These are phyloP conservation scores for Spisula solida DNA, from an alignment of 2,888 invertebrate species.

Conservation along the genomic window DNA sequence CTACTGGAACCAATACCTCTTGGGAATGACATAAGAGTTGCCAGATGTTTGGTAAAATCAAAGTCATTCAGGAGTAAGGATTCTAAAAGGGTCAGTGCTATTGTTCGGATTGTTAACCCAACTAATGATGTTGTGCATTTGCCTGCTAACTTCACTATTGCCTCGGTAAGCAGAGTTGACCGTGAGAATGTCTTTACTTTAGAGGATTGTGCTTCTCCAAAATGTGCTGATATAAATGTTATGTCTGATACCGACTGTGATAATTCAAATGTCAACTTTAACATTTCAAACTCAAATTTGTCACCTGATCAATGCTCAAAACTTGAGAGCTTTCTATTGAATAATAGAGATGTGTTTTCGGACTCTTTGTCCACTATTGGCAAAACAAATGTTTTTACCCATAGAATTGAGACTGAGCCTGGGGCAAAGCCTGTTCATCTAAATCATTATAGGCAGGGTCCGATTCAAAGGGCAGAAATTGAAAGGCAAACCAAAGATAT, in stretches of 20 bases:
- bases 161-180: constrained; percentile 38
- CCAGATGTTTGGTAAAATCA: constrained; percentile 33
- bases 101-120: constrained; percentile 20
- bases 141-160: constrained; percentile 45
- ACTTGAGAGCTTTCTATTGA: constrained; percentile 36
- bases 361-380: constrained; percentile 50
- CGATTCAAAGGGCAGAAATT: constrained; percentile 54
- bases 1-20: constrained; percentile 25
- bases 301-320: constrained; percentile 41
- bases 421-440: constrained; percentile 55
- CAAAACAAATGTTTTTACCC: constrained; percentile 55
- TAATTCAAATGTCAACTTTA: not conserved
- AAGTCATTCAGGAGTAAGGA: not conserved
- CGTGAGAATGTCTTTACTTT: constrained; percentile 18
- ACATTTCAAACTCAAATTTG: constrained; percentile 54
- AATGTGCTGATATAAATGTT: constrained; percentile 25
- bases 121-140: constrained; percentile 31
- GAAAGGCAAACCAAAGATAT: constrained; percentile 58
- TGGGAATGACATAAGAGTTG: not conserved
- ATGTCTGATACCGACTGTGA: not conserved
- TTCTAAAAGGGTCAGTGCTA: not conserved
- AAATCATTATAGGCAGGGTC: constrained; percentile 53
- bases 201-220: not conserved
- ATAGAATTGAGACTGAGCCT: constrained; percentile 60
- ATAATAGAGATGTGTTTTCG: constrained; percentile 54